Conservation (phyloP, 2,797 vertebrate species). For the Enteromius trimaculatus region DNA sequence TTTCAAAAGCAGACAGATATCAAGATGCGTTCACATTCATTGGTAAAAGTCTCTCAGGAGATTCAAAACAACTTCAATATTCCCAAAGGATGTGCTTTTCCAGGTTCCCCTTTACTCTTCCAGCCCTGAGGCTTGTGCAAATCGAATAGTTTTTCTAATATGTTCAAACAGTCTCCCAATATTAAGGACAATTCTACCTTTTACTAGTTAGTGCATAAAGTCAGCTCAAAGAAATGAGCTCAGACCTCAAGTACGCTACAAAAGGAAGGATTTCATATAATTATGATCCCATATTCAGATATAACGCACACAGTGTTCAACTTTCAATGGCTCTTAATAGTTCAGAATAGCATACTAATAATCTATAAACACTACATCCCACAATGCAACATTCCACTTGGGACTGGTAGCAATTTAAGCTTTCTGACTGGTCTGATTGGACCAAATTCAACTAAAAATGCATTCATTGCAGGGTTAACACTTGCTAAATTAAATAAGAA, state of each 20-base stretch:
- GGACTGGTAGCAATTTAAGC: not conserved
- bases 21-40: not conserved
- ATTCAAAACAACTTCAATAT: not conserved
- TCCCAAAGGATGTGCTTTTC: constrained; percentile 28
- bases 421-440: not conserved
- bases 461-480: not conserved
- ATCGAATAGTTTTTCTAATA: not conserved
- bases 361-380: not conserved
- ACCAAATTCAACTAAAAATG: not conserved
- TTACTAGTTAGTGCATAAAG: not conserved
- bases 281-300: not conserved
- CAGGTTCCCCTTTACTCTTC: not conserved
- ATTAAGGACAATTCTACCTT: not conserved
- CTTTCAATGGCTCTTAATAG: not conserved
- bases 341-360: constrained; percentile 5
- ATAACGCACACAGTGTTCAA: not conserved
- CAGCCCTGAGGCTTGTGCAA: constrained; percentile 29
- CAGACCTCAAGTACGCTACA: not conserved
- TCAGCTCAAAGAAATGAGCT: not conserved
- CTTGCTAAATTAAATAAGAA: not conserved
- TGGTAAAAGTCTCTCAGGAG: not conserved
- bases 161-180: not conserved
- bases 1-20: constrained; percentile 1
- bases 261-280: not conserved
- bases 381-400: not conserved